These are phyloP conservation scores for Lanistes nyassanus DNA, from an alignment of 1,140 invertebrate genomes.

Conservation along the genomic window DNA sequence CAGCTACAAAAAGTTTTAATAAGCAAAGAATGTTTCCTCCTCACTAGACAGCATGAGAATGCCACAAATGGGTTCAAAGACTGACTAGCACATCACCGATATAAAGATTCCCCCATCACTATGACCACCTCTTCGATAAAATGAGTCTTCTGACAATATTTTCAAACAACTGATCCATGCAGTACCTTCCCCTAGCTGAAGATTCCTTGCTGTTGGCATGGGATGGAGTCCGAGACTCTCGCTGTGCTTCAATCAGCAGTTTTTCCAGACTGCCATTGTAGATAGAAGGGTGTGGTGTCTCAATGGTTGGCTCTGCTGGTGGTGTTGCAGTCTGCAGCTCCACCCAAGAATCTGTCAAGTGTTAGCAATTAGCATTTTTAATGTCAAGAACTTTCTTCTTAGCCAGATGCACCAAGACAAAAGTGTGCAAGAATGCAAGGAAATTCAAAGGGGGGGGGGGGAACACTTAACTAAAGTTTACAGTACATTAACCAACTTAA, in stretches of 20 bases:
- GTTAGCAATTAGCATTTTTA: neutral
- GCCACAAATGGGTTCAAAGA: neutral
- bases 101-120: neutral
- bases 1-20: neutral
- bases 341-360: conserved; percentile 57
- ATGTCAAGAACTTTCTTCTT: no score
- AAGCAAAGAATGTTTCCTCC: neutral
- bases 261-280: conserved; percentile 57
- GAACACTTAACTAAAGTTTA: no score
- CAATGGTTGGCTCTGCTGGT: conserved; percentile 21
- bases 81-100: neutral
- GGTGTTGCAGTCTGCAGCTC: conserved; percentile 39
- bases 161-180: neutral
- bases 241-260: conserved; percentile 58
- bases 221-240: conserved; percentile 54
- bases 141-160: neutral
- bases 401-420: no score
- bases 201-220: conserved; percentile 48
- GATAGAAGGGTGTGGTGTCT: conserved; percentile 31
- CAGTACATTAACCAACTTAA: no score
- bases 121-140: neutral
- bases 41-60: neutral
- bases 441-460: no score
- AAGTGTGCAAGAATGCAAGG: no score
- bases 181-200: conserved; percentile 49